phyloP scores from a whole-genome alignment of 2,113 vertebrate genomes.

The Alexandromys fortis region DNA sequence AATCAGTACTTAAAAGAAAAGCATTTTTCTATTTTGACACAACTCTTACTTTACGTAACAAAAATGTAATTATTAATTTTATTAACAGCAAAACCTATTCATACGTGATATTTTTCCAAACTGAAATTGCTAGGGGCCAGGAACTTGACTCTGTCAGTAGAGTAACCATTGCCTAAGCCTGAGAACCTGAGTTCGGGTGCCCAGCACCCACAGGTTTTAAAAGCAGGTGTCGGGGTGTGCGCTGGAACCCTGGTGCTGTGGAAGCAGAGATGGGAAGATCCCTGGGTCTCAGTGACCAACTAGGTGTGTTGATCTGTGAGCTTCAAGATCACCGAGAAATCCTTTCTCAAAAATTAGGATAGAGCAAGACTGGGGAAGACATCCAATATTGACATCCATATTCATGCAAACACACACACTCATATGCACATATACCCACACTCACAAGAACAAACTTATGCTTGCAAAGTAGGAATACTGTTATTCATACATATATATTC shows the following conservation, averaged over 20 bases:
- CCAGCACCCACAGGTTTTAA: too few relatives aligned
- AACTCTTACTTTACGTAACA: background rate
- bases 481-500: background rate
- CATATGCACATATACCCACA: background rate
- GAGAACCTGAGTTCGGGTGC: background rate
- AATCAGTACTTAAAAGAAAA: background rate
- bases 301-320: background rate
- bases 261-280: background rate
- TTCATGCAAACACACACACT: background rate
- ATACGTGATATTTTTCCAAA: background rate
- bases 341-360: background rate
- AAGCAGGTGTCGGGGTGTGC: background rate
- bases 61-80: background rate
- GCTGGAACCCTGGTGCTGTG: background rate
- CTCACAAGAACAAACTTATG: background rate
- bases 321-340: background rate
- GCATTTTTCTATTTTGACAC: background rate
- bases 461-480: background rate
- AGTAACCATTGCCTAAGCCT: background rate
- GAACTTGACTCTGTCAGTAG: background rate
- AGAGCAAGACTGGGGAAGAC: background rate
- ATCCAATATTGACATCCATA: background rate
- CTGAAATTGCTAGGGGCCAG: background rate
- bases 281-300: background rate
- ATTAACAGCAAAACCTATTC: background rate